Percentiles rank a stretch among this genome's conserved stretches.
phyloP scores from a whole-genome alignment of 2,113 vertebrate species.

The Taurulus bubalis region DNA sequence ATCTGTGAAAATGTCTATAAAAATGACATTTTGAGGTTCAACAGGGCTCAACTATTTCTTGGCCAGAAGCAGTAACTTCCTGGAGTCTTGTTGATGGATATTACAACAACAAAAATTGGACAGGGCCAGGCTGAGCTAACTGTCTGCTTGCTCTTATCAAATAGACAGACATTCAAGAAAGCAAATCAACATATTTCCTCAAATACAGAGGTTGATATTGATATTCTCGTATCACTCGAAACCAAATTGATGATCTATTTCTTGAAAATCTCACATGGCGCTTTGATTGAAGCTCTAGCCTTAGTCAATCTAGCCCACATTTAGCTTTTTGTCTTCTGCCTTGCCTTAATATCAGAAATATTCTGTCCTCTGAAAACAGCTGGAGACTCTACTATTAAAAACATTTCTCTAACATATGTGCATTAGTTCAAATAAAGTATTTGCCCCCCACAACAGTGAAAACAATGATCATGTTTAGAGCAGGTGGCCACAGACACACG shows the following conservation, averaged over 20 bases:
- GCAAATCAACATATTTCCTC: background rate
- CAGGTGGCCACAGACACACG: slow-evolving; percentile 36
- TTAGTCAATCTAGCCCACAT: background rate
- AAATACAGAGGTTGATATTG: background rate
- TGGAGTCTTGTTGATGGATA: background rate
- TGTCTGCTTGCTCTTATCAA: background rate
- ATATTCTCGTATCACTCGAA: background rate
- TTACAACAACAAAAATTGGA: background rate
- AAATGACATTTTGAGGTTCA: background rate
- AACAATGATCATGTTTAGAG: background rate
- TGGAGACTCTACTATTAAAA: background rate
- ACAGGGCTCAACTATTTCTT: background rate
- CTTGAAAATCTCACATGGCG: background rate
- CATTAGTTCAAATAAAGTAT: background rate
- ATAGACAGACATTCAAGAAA: background rate
- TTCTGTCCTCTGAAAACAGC: background rate
- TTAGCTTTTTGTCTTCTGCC: background rate
- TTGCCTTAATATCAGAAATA: background rate
- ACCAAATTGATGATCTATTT: background rate
- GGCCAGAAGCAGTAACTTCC: background rate
- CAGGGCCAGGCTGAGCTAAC: background rate
- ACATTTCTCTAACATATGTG: background rate
- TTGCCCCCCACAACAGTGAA: background rate
- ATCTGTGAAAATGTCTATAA: background rate
- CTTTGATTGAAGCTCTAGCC: background rate